phyloP scores from a whole-genome alignment of 2,113 vertebrate species.

The Scartelaos histophorus region DNA sequence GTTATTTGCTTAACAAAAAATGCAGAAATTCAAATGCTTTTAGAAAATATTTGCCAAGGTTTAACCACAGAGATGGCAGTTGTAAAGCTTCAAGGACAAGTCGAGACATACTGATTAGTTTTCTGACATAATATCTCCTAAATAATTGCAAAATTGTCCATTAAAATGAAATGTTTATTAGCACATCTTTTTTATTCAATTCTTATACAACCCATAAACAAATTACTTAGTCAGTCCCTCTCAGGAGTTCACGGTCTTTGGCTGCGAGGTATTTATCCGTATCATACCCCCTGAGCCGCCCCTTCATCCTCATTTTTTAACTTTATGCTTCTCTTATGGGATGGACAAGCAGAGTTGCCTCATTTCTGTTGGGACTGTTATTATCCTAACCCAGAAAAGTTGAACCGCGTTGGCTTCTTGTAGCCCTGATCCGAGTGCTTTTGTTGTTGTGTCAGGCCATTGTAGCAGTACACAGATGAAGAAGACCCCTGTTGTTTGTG shows the following conservation, averaged over 20 bases:
- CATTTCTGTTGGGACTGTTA: conserved; percentile 62
- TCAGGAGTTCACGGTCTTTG: conserved; percentile 20
- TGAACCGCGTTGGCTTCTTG: conserved; percentile 66
- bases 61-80: background rate
- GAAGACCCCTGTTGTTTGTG: conserved; percentile 70
- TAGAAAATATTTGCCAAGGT: background rate
- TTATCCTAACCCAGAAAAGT: conserved; percentile 72
- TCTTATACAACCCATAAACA: conserved; percentile 2
- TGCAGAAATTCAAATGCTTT: background rate
- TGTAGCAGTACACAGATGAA: conserved; percentile 71
- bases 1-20: background rate
- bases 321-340: conserved; percentile 49
- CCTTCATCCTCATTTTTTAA: conserved; percentile 41
- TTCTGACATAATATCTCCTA: too few relatives aligned
- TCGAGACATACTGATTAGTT: background rate
- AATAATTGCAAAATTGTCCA: background rate
- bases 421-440: conserved; percentile 71
- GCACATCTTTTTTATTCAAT: background rate
- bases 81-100: background rate
- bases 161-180: background rate
- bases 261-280: conserved; percentile 60
- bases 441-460: conserved; percentile 72
- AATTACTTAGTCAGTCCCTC: conserved; percentile 22
- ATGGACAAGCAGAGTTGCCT: conserved; percentile 52
- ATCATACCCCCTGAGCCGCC: conserved; percentile 40